Evolutionary conservation across 2,888 invertebrate genomes (phyloP), one percentile per base, ranked within the genome.

Genomic region (Eupithecia dodoneata): DNA sequence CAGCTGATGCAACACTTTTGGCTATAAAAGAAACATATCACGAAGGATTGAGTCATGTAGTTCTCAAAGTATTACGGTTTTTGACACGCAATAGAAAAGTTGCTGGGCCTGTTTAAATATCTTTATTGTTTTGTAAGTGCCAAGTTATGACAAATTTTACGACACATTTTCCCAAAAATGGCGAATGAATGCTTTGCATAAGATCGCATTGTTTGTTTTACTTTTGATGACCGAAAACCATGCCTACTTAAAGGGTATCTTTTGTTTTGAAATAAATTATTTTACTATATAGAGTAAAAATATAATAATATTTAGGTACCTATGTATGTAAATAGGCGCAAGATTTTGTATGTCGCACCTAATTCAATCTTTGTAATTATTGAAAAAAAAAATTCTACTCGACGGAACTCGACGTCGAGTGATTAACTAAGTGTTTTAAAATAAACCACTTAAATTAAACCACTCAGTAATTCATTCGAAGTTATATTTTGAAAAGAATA

Each of bases 11-110:
- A 80, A 79, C 77, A 65, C 67, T 67, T 76, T 77, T 73, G 73
- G 76, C 66, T 44, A 73, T 81, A 80, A 77, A 77, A 77, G 18
- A 80, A 77, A 65, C 78, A 73, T 75, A 76, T 77, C 80, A 79
- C 76, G 78, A 18, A 73, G 45, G 41, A 75, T 75, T 71, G 77
- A 72, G 72, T 47, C 42, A 66, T 41, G 66, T 49, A 10, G 13
- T 42, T 75, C 30, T 65, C 30, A 69, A 70, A 66, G 72, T 69
- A 41, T 71, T 77, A 77, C 65, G 65, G 49, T 72, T 71, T 73
- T 45, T 66, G n/a, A 76, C 71, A 18, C 59, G 49, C 45, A 66
- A 66, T 13, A 67, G 42, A 73, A 76, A 73, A 71, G 71, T 71
- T 52, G 67, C 70, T 71, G 66, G 30, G 73, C 78, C 65, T 67